Conservation (phyloP, 2,888 invertebrate species). For the Acleris holmiana region DNA sequence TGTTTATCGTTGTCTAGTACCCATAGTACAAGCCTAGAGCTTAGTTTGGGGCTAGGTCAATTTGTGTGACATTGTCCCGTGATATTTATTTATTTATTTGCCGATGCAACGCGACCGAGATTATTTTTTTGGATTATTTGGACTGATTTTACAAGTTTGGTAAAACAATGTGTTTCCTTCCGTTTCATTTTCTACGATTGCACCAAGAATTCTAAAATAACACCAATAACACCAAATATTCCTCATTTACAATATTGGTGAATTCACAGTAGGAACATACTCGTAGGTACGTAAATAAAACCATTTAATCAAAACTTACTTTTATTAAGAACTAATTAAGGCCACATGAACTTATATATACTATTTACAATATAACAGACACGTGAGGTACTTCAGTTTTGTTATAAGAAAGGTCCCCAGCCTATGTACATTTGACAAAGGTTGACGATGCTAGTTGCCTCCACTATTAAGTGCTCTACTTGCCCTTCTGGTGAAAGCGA, state of each 20-base stretch:
- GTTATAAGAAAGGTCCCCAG: constrained; percentile 95
- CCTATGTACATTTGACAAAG: constrained; percentile 98
- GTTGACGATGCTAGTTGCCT: constrained; percentile 94
- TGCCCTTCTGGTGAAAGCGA: constrained; percentile 97
- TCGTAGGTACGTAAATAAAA: background rate
- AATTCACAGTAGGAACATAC: background rate
- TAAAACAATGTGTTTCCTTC: too few relatives aligned
- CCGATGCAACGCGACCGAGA: too few relatives aligned
- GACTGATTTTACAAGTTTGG: too few relatives aligned
- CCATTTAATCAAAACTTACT: background rate
- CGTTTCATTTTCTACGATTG: too few relatives aligned
- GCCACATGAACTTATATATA: background rate
- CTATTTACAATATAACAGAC: background rate
- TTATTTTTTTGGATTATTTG: too few relatives aligned
- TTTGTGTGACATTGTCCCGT: too few relatives aligned
- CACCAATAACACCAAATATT: too few relatives aligned
- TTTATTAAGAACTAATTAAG: background rate
- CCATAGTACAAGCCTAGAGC: too few relatives aligned
- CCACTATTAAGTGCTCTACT: constrained; percentile 95
- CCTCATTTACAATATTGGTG: background rate
- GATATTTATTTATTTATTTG: too few relatives aligned
- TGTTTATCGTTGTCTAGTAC: too few relatives aligned
- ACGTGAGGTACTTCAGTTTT: constrained; percentile 8
- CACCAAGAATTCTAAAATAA: too few relatives aligned
- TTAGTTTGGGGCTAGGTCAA: too few relatives aligned